Evolutionary conservation across 2,113 vertebrate genomes (phyloP).

Genomic region (Sigmodon hispidus): DNA sequence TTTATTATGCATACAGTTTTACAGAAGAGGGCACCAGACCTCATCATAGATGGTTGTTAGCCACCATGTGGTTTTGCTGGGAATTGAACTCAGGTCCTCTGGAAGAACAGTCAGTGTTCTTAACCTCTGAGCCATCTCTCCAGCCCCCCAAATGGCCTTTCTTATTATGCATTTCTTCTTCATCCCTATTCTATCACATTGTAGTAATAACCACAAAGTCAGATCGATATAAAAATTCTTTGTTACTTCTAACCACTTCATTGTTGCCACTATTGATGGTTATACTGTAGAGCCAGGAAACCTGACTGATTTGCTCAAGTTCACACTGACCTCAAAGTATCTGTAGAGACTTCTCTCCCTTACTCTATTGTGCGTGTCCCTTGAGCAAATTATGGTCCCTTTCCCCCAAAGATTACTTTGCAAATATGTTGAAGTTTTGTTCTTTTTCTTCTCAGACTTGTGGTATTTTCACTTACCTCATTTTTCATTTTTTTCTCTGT

Average conservation of each 20-base stretch:
- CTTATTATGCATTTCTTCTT: not conserved
- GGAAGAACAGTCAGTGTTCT: too few relatives aligned
- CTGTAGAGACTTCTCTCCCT: not conserved
- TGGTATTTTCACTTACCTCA: not conserved
- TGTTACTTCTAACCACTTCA: not conserved
- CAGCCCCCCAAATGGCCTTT: not conserved
- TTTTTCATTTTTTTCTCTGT: not conserved
- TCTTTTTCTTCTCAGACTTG: not conserved
- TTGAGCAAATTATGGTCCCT: not conserved
- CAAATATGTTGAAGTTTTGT: not conserved
- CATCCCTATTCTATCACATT: not conserved
- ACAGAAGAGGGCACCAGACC: too few relatives aligned
- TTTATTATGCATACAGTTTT: too few relatives aligned
- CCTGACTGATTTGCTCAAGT: not conserved
- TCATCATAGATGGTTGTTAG: too few relatives aligned
- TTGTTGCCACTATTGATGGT: not conserved
- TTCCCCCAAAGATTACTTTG: not conserved
- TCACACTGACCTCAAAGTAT: not conserved
- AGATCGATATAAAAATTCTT: not conserved
- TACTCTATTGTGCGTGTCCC: not conserved
- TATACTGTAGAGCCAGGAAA: not conserved
- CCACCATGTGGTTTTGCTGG: too few relatives aligned
- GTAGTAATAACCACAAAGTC: not conserved
- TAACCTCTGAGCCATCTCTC: too few relatives aligned
- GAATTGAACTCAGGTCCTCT: too few relatives aligned